These are phyloP conservation scores for Cliona cf. orientalis DNA, from an alignment of 37 sponge, comb jelly and placozoan genomes.

Conservation along the genomic window DNA sequence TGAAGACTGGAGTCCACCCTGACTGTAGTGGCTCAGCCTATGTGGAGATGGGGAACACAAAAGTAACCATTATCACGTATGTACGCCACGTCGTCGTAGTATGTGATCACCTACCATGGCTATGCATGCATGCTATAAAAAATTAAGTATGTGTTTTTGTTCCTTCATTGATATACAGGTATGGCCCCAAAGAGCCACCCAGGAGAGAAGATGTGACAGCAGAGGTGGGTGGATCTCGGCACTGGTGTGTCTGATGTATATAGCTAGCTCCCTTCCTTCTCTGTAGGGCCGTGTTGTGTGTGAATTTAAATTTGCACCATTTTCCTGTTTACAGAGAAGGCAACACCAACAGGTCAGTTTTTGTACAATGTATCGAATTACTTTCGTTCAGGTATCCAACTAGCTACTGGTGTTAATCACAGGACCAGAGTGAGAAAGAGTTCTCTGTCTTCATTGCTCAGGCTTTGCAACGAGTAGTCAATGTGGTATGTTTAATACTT, in stretches of 20 bases:
- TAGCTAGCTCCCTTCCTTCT: background rate
- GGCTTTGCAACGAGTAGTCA: slow-evolving; percentile 35
- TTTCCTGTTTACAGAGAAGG: slow-evolving; percentile 47
- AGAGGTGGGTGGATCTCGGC: slow-evolving; percentile 28
- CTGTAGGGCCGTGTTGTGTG: slow-evolving; percentile 35
- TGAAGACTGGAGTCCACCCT: slow-evolving; percentile 35
- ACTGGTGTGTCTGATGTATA: background rate
- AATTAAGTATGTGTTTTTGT: background rate
- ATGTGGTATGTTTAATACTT: slow-evolving; percentile 18
- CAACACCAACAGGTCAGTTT: slow-evolving; percentile 47
- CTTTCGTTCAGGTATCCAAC: background rate
- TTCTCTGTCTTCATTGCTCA: slow-evolving; percentile 24
- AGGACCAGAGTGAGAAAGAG: slow-evolving; percentile 42
- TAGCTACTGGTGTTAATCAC: background rate
- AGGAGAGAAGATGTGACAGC: slow-evolving; percentile 41
- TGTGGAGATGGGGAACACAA: slow-evolving; percentile 51
- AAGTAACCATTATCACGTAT: slow-evolving; percentile 54
- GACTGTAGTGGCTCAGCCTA: slow-evolving; percentile 62
- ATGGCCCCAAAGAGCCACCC: slow-evolving; percentile 49
- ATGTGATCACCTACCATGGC: no score
- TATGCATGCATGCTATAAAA: slow-evolving; percentile 17
- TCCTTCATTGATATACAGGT: background rate
- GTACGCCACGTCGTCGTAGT: no score
- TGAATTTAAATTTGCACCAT: slow-evolving; percentile 69
- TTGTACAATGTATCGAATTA: background rate